Percentiles rank a stretch among this genome's conserved stretches.
Evolutionary conservation across 1,140 invertebrate species (phyloP).

Genomic region (Metopolophium dirhodum): DNA sequence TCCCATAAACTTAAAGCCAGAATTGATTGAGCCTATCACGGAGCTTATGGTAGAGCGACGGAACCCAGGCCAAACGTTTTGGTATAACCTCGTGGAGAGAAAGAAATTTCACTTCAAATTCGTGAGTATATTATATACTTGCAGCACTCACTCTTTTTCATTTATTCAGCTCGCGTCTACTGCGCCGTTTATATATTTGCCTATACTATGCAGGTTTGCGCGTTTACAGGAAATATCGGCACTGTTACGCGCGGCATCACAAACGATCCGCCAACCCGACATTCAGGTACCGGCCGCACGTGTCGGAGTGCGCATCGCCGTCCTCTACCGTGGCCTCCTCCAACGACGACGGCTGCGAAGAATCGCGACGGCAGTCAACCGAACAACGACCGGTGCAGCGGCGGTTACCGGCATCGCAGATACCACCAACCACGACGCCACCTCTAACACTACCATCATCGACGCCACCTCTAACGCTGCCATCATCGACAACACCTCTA

Average conservation of each 20-base stretch:
- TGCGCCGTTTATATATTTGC: background rate
- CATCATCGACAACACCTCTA: background rate
- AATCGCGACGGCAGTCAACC: background rate
- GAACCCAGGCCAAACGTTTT: background rate
- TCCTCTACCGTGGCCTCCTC: background rate
- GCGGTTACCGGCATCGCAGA: background rate
- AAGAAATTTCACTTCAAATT: background rate
- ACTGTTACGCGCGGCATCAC: conserved; percentile 12
- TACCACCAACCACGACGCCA: background rate
- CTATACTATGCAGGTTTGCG: background rate
- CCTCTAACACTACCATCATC: no score
- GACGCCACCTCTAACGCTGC: no score
- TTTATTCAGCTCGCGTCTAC: background rate
- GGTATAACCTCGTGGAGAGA: background rate
- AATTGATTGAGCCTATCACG: no score
- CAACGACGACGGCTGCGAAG: conserved; percentile 10
- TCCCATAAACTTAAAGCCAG: no score
- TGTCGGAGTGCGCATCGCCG: background rate
- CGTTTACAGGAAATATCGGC: conserved; percentile 33
- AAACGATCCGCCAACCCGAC: conserved; percentile 36
- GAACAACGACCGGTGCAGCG: background rate
- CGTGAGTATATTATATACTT: no score
- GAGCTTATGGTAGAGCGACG: background rate
- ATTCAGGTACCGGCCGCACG: conserved; percentile 42
- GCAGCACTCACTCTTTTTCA: background rate